phyloP scores from a whole-genome alignment of 1,140 invertebrate genomes.

The Aphelenchoides fujianensis region DNA sequence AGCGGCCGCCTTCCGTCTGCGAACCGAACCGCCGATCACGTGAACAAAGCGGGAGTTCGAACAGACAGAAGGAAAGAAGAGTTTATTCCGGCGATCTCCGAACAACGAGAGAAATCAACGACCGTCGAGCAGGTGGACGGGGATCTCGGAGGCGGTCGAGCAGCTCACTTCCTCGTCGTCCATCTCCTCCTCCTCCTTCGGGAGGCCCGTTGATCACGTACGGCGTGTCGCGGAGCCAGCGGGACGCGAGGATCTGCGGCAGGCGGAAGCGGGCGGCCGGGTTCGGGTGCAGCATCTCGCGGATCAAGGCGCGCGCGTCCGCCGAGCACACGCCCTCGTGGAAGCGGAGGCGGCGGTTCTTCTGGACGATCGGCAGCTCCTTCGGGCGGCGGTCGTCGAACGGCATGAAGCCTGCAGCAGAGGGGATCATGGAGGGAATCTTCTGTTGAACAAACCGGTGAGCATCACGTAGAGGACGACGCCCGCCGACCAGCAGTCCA shows the following conservation, averaged over 20 bases:
- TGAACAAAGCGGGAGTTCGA: no score
- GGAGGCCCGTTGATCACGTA: no score
- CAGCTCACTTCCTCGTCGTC: no score
- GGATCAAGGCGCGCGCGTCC: slow-evolving; percentile 33
- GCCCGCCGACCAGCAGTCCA: slow-evolving; percentile 71
- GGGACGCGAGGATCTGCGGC: slow-evolving; percentile 70
- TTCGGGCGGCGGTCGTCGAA: slow-evolving; percentile 80
- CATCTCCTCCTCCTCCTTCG: no score
- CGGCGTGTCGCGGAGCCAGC: slow-evolving; percentile 76
- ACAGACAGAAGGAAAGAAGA: no score
- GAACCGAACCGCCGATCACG: no score
- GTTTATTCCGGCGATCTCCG: no score
- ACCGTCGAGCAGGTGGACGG: no score
- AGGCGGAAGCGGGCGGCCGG: slow-evolving; percentile 22
- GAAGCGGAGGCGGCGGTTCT: slow-evolving; percentile 69
- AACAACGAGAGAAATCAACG: no score
- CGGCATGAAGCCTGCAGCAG: slow-evolving; percentile 74
- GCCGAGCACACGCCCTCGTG: no score
- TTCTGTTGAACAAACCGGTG: slow-evolving; percentile 49
- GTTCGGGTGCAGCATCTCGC: slow-evolving; percentile 43
- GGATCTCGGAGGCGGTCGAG: no score
- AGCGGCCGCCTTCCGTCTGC: no score
- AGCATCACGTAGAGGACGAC: slow-evolving; percentile 70
- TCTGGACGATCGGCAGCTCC: slow-evolving; percentile 76
- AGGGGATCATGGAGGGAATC: background rate